A percentile compares a stretch with the other conserved stretches of the same genome.
These are phyloP conservation scores for Anthophora plumipes DNA, from an alignment of 2,888 invertebrate genomes.

Conservation along the genomic window DNA sequence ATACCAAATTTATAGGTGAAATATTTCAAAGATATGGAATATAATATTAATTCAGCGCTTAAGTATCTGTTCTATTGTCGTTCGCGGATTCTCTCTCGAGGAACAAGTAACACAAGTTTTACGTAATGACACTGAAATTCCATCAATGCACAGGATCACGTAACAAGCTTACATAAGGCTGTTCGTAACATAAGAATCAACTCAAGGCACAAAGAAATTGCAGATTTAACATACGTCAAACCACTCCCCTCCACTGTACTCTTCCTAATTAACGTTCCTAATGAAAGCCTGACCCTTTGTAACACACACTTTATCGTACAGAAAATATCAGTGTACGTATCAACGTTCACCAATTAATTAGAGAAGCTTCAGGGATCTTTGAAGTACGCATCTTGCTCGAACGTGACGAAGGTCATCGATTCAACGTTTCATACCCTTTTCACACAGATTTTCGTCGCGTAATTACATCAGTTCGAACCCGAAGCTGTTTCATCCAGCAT, in stretches of 20 bases:
- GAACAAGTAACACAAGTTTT: background rate
- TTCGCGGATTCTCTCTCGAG: background rate
- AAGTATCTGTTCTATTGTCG: no score
- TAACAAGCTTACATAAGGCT: background rate
- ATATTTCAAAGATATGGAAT: no score
- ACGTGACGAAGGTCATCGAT: constrained; percentile 16
- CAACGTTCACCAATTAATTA: constrained; percentile 11
- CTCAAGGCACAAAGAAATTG: background rate
- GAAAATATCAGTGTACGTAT: no score
- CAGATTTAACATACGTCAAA: background rate
- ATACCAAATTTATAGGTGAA: no score
- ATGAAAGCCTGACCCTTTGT: background rate
- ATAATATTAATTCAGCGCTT: no score
- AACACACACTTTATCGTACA: background rate
- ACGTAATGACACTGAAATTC: background rate
- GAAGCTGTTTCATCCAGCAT: constrained; percentile 10
- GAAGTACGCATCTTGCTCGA: background rate
- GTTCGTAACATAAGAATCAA: background rate
- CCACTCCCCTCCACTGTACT: background rate
- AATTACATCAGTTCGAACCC: constrained; percentile 37
- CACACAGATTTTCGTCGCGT: constrained; percentile 17
- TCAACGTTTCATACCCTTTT: background rate
- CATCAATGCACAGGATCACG: background rate
- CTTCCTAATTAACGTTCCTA: background rate
- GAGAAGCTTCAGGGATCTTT: background rate